phyloP scores from a whole-genome alignment of 2,113 vertebrate genomes.

The Macrotis lagotis region DNA sequence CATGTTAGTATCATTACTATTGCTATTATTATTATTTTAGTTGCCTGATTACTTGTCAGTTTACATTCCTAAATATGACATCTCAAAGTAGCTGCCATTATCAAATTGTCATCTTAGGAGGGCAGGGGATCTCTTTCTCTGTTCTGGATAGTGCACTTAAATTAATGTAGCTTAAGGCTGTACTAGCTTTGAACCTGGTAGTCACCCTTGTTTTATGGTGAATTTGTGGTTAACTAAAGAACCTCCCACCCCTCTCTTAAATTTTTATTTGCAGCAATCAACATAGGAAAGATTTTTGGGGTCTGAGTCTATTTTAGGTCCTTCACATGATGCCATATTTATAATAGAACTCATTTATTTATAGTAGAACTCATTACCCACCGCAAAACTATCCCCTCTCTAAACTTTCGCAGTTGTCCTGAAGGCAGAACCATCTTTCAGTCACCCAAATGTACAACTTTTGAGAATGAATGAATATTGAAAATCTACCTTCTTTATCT shows the following conservation, averaged over 20 bases:
- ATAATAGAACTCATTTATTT: not conserved
- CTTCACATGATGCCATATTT: not conserved
- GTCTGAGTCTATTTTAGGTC: not conserved
- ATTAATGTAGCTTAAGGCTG: not conserved
- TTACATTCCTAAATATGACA: not conserved
- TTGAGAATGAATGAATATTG: too few species aligned
- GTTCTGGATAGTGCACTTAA: not conserved
- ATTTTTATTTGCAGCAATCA: not conserved
- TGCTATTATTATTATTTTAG: not conserved
- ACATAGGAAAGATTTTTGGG: not conserved
- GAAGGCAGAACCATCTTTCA: not conserved
- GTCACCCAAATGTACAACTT: not conserved
- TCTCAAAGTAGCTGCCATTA: not conserved
- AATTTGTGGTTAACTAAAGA: not conserved
- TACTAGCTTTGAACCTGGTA: not conserved
- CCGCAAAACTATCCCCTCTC: not conserved
- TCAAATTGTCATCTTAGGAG: not conserved
- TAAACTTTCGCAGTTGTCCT: not conserved
- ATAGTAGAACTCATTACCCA: not conserved
- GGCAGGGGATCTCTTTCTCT: not conserved
- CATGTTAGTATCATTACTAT: not conserved
- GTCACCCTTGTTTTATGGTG: not conserved
- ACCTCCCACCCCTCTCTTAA: not conserved
- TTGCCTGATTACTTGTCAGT: not conserved
- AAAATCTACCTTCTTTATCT: not conserved